Evolutionary conservation across 1,140 invertebrate genomes (phyloP).

Genomic region (Sitobion miscanthi): DNA sequence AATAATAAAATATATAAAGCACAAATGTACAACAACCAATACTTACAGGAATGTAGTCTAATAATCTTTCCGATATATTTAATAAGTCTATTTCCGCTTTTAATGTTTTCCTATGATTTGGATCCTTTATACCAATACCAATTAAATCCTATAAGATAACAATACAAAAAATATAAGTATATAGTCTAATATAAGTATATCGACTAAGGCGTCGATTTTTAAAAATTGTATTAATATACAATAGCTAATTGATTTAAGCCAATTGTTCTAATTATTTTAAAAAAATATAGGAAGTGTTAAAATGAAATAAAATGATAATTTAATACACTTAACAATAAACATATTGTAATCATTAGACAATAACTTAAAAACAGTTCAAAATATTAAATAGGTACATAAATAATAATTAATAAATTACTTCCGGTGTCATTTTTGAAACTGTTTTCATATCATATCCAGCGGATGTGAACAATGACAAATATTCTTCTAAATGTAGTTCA

Average conservation of each 20-base stretch:
- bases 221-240: too few relatives aligned
- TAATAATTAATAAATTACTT: conserved; percentile 66
- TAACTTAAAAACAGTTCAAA: too few relatives aligned
- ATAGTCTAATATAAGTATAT: too few relatives aligned
- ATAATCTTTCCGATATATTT: conserved; percentile 90
- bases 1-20: conserved; percentile 18
- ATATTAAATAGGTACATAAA: too few relatives aligned
- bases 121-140: conserved; percentile 92
- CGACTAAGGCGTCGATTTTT: too few relatives aligned
- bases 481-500: conserved; percentile 95
- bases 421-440: conserved; percentile 96
- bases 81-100: conserved; percentile 96
- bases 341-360: too few relatives aligned
- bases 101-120: conserved; percentile 92
- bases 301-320: too few relatives aligned
- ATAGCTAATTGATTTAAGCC: too few relatives aligned
- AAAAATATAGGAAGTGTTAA: too few relatives aligned
- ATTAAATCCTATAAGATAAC: conserved; percentile 69
- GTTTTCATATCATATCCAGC: conserved; percentile 98
- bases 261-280: too few relatives aligned
- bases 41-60: conserved; percentile 89
- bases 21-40: conserved; percentile 27
- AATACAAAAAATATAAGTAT: neutral
- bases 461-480: conserved; percentile 89
- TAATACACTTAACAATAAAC: too few relatives aligned